Conservation (phyloP, 1,140 invertebrate species). For the Drosophila nigromelanica region DNA sequence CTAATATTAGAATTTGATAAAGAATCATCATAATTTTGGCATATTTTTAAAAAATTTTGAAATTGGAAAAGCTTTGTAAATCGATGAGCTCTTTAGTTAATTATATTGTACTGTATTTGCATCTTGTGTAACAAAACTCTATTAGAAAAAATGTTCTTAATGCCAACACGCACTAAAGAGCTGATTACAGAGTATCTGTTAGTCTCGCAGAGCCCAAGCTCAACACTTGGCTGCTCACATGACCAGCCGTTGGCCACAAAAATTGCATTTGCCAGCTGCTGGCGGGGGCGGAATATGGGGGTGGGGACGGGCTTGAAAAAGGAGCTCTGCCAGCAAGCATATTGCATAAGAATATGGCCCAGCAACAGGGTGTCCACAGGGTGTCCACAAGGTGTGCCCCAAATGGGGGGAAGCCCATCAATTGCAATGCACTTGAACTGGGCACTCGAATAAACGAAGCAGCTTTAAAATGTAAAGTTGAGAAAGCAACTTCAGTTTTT, state of each 20-base stretch:
- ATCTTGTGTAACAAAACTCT: no score
- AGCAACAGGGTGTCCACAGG: no score
- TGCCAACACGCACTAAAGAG: no score
- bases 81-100: no score
- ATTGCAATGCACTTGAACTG: constrained; percentile 38
- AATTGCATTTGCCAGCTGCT: constrained; percentile 6
- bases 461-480: constrained; percentile 42
- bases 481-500: constrained; percentile 16
- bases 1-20: no score
- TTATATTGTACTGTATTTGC: no score
- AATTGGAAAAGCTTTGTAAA: no score
- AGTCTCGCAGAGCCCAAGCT: background rate
- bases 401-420: constrained; percentile 12
- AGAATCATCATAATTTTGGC: no score
- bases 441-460: constrained; percentile 30
- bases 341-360: background rate
- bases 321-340: no score
- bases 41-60: no score
- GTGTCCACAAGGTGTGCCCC: background rate
- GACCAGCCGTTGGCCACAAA: background rate
- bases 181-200: constrained; percentile 1
- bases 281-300: no score
- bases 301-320: background rate
- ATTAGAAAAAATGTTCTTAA: no score
- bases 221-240: background rate